These are phyloP conservation scores for Budorcas taxicolor DNA, from an alignment of 2,113 vertebrate species.

Conservation along the genomic window DNA sequence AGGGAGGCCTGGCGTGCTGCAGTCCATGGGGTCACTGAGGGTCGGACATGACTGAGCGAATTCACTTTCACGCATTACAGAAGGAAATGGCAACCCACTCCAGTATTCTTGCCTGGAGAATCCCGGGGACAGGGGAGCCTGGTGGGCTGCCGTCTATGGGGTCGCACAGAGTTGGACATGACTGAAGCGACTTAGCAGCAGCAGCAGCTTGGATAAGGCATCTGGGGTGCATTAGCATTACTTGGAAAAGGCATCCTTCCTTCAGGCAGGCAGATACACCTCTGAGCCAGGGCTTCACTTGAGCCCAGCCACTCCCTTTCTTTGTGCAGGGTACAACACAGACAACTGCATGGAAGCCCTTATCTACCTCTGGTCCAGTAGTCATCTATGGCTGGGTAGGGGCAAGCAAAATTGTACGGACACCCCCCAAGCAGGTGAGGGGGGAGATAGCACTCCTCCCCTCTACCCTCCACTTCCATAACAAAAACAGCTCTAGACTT, in stretches of 20 bases:
- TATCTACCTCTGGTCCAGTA: neutral
- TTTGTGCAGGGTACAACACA: neutral
- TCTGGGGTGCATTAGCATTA: neutral
- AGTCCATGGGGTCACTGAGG: too few species aligned
- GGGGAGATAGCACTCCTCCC: neutral
- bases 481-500: neutral
- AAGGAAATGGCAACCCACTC: too few species aligned
- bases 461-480: too few species aligned
- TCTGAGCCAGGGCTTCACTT: neutral
- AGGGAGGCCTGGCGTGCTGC: neutral
- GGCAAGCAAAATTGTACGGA: neutral
- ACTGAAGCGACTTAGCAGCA: too few species aligned
- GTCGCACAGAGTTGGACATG: too few species aligned
- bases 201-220: neutral
- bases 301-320: neutral
- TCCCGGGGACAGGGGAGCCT: too few species aligned
- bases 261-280: neutral
- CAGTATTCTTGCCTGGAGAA: too few species aligned
- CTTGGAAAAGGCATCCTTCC: neutral
- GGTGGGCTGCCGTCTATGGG: too few species aligned
- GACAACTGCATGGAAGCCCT: too few species aligned
- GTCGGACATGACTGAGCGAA: fast-evolving
- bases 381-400: neutral
- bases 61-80: too few species aligned
- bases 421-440: too few species aligned